Base-by-base conservation (phyloP, 2,797 vertebrate genomes). In the Iguana delicatissima region DNA sequence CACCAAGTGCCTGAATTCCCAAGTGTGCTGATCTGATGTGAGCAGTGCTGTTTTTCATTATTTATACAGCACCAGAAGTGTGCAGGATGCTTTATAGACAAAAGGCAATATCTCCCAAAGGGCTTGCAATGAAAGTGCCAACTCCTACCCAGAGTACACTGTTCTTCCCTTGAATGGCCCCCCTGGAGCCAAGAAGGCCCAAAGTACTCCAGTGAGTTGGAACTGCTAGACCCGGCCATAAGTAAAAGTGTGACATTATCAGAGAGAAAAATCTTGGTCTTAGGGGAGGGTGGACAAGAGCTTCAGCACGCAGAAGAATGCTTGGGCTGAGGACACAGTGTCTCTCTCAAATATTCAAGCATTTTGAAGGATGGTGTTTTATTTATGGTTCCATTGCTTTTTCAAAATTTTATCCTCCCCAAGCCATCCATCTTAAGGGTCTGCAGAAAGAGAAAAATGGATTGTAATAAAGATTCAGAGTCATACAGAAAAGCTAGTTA, bases 21-120 rank as follows among this genome's bases (percentile, higher is more conserved):
- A 4, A 3, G 83, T 0, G 93, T 72, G 35, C 87, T 88, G 67
- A 91, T 93, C 92, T 84, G 77, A 22, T 93, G 92, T 22, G 84
- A 94, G 85, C 89, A 91, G 84, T 95, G 93, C 90, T 95, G 91
- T 92, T 94, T 91, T 94, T 94, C 93, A 96, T 95, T 94, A 96
- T 92, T 95, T 94, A 89, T 92, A 93, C 83, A 93, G 89, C 52
- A 1, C 90, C 0, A 0, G 73, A 92, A 42, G 1, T 94, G 94
- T 86, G 91, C 57, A 16, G 57, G 91, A 55, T 80, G 74, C 93
- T 95, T 96, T 96, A 95, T 62, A 89, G 89, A 88, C 91, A 92
- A 76, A 94, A 94, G 85, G 38, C 84, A 90, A 95, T 93, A 96
- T 89, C 67, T 93, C 94, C 95, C 72, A 26, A 91, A 84, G 93